These are phyloP conservation scores for Monopis laevigella DNA, from an alignment of 2,888 invertebrate species.

Conservation along the genomic window DNA sequence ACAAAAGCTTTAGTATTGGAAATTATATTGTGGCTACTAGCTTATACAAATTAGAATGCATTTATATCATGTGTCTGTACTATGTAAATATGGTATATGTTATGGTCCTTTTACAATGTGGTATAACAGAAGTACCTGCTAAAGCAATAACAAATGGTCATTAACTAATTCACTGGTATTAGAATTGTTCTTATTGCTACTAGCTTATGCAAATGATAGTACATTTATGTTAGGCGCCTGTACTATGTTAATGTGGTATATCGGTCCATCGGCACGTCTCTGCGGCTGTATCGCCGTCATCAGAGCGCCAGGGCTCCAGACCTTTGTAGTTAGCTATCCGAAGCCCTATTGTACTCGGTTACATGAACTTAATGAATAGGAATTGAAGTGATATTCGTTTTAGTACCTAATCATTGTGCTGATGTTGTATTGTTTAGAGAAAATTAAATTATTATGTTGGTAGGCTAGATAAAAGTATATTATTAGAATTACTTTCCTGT, in stretches of 20 bases:
- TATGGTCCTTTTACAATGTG: too few species aligned
- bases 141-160: too few species aligned
- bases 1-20: too few species aligned
- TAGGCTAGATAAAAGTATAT: too few species aligned
- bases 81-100: too few species aligned
- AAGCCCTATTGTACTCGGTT: conserved; percentile 5
- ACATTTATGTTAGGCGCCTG: conserved; percentile 9
- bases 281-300: neutral
- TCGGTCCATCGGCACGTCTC: conserved; percentile 11
- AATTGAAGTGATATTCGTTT: neutral
- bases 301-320: conserved; percentile 17
- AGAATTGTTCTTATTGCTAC: too few species aligned
- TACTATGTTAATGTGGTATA: conserved; percentile 10
- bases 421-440: neutral
- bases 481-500: too few species aligned
- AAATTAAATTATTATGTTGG: too few species aligned
- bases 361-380: conserved; percentile 4
- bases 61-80: conserved; percentile 7
- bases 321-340: conserved; percentile 4
- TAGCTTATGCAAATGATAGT: conserved; percentile 2
- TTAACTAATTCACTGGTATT: too few species aligned
- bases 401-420: neutral
- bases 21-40: too few species aligned
- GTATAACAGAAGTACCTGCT: too few species aligned
- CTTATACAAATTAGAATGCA: conserved; percentile 1